Evolutionary conservation across 2,113 vertebrate species (phyloP).

Genomic region (Uropsilus gracilis): DNA sequence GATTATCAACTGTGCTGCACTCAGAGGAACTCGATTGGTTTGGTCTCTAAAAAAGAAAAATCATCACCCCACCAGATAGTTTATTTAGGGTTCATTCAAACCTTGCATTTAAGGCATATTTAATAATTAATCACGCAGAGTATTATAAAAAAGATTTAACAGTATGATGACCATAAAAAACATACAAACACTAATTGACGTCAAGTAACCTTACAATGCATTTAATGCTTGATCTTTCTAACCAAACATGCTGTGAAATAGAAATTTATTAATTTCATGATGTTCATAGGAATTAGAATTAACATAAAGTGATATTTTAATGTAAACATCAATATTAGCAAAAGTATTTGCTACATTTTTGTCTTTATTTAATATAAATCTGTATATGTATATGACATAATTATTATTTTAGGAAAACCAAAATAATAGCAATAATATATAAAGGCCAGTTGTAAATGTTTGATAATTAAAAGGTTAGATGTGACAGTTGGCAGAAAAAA

Average conservation of each 20-base stretch:
- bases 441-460: not conserved
- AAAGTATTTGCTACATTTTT: not conserved
- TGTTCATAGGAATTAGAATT: not conserved
- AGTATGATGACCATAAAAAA: slow-evolving; percentile 74
- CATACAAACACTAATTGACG: slow-evolving; percentile 63
- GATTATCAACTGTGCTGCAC: slow-evolving; percentile 94
- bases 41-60: slow-evolving; percentile 87
- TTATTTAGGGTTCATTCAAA: slow-evolving; percentile 54
- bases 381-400: not conserved
- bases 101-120: slow-evolving; percentile 2
- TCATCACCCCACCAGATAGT: slow-evolving; percentile 56
- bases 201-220: slow-evolving; percentile 39
- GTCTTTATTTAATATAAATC: slow-evolving; percentile 1
- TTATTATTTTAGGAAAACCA: slow-evolving; percentile 30
- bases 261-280: not conserved
- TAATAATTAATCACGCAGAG: slow-evolving; percentile 80
- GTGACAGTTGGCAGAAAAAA: slow-evolving; percentile 6
- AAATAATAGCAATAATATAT: not conserved
- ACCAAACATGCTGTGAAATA: slow-evolving; percentile 68
- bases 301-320: not conserved
- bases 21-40: slow-evolving; percentile 92
- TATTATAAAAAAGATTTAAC: slow-evolving; percentile 55
- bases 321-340: not conserved
- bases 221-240: slow-evolving; percentile 64
- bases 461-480: not conserved